These are phyloP conservation scores for Gryllus bimaculatus DNA, from an alignment of 1,140 invertebrate genomes.

Conservation along the genomic window DNA sequence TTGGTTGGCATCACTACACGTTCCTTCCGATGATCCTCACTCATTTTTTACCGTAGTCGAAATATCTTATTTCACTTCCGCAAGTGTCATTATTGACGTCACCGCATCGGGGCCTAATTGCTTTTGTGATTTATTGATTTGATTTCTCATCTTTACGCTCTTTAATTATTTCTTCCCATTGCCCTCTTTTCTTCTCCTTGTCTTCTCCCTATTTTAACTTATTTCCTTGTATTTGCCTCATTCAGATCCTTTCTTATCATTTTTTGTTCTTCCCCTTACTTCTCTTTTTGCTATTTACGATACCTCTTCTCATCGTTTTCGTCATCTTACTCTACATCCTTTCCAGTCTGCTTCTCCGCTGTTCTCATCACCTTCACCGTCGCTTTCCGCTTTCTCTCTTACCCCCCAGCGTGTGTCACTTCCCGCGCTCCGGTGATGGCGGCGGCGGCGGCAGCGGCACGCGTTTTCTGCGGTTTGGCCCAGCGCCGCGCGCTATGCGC, in stretches of 20 bases:
- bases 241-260: neutral
- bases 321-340: neutral
- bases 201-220: neutral
- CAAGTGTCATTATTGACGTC: too few species aligned
- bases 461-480: too few species aligned
- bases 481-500: too few species aligned
- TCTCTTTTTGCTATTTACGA: neutral
- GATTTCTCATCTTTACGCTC: neutral
- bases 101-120: too few species aligned
- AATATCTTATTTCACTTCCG: too few species aligned
- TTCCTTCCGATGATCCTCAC: too few species aligned
- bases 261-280: neutral
- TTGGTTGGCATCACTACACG: too few species aligned
- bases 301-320: neutral
- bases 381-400: neutral
- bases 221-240: neutral
- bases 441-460: too few species aligned
- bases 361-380: neutral
- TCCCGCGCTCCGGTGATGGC: neutral
- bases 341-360: neutral
- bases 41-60: too few species aligned
- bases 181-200: neutral
- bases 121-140: too few species aligned
- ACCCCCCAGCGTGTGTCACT: neutral
- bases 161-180: neutral